Evolutionary conservation across 2,888 invertebrate species (phyloP), one percentile per base, ranked within the genome.

Genomic region (Platycnemis pennipes): DNA sequence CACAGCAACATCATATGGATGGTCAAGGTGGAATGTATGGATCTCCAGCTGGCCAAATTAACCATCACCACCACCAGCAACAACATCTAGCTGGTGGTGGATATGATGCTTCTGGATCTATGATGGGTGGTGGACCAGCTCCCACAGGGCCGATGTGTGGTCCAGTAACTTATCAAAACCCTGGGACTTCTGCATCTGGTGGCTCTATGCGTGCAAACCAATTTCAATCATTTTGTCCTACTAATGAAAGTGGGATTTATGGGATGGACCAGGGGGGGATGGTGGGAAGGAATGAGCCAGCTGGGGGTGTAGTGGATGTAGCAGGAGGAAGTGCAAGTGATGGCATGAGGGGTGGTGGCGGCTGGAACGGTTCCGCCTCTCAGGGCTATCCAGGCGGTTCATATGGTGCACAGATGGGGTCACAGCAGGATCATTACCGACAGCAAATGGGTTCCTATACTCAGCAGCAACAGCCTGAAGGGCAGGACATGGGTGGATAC

Each of bases 21-120:
- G 56, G 53, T 2, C 88, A 94, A 22, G 94, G 94, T n/a, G 96
- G 98, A 98, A 96, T 97, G 97, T 96, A 97, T 98, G 97, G 96
- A 96, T 95, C 94, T 91, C 95, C 87, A 89, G 94, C 94, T 95
- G 95, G 88, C 95, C 96, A 96, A 95, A 96, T 96, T 95, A 95
- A 96, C 95, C 96, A 96, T 95, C 96, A 94, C 46, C 95, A 94
- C 46, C 95, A 95, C 88, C 95, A 95, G 45, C 94, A 95, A 45
- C 95, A 95, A 56, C 94, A 94, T 94, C 94, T 94, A 85, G 94
- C 95, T 94, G 94, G 94, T 85, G 77, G 69, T 56, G 88, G 88
- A 37, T 94, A 94, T 88, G 94, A 94, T 88, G 63, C 88, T 45
- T 94, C 88, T 88, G 88, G 88, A n/a, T 45, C 88, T 26, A 88